phyloP scores from a whole-genome alignment of 2,888 invertebrate genomes.

The Zaprionus obscuricornis region DNA sequence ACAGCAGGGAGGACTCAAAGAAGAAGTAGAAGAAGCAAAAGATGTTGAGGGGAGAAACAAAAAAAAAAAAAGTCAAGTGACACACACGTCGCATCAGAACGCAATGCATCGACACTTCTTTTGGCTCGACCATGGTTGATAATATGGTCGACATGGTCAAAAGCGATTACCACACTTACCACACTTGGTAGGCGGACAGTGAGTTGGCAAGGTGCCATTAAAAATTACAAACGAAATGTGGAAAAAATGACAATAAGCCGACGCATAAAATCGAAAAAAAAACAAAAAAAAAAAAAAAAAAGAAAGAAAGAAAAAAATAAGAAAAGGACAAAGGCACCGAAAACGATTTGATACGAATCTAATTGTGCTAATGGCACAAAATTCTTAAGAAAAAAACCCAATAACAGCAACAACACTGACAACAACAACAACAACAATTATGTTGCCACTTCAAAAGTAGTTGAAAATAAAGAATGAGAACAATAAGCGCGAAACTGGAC shows the following conservation, averaged over 20 bases:
- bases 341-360: slow-evolving; percentile 75
- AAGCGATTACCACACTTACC: slow-evolving; percentile 76
- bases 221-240: slow-evolving; percentile 72
- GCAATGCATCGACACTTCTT: too few relatives aligned
- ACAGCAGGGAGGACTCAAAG: slow-evolving; percentile 17
- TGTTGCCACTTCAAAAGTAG: slow-evolving; percentile 27
- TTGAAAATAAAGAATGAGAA: slow-evolving; percentile 28
- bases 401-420: slow-evolving; percentile 10
- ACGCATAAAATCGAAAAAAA: too few relatives aligned
- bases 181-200: slow-evolving; percentile 69
- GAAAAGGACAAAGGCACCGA: slow-evolving; percentile 58
- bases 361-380: slow-evolving; percentile 77
- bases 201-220: slow-evolving; percentile 81
- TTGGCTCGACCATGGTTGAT: too few relatives aligned
- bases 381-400: slow-evolving; percentile 61
- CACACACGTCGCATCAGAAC: slow-evolving; percentile 66
- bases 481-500: slow-evolving; percentile 48
- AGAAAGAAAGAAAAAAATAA: slow-evolving; percentile 21
- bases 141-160: slow-evolving; percentile 59
- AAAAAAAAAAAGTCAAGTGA: slow-evolving; percentile 41
- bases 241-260: slow-evolving; percentile 73
- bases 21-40: not conserved
- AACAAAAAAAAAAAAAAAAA: slow-evolving; percentile 9
- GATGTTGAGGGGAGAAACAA: not conserved
- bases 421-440: slow-evolving; percentile 46